Evolutionary conservation across 2,888 invertebrate species (phyloP).

Genomic region (Bombylius major): DNA sequence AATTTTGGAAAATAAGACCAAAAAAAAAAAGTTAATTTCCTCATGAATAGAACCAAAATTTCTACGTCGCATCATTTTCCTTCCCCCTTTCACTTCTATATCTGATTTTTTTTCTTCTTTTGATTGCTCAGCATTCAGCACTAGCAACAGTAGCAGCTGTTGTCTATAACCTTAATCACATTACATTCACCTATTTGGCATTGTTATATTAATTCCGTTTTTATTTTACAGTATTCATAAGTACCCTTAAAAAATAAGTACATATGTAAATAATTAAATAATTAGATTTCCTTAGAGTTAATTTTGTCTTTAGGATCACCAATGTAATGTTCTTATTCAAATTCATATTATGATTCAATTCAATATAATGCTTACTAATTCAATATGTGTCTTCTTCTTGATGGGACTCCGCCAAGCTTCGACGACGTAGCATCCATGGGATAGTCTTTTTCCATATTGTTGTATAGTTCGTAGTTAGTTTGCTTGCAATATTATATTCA

Average conservation of each 20-base stretch:
- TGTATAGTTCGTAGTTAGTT: neutral
- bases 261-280: no score
- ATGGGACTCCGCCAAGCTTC: conserved; percentile 4
- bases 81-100: neutral
- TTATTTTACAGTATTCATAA: no score
- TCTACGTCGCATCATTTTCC: neutral
- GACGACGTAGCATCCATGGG: conserved; percentile 8
- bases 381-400: neutral
- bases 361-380: no score
- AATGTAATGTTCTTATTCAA: no score
- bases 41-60: no score
- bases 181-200: neutral
- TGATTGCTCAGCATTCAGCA: neutral
- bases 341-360: no score
- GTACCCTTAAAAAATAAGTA: no score
- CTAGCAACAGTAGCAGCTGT: neutral
- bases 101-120: neutral
- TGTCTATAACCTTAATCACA: neutral
- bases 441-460: conserved; percentile 2
- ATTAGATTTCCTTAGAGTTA: no score
- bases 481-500: conserved; percentile 11
- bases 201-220: no score
- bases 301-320: no score
- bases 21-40: no score
- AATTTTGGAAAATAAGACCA: no score